These are phyloP conservation scores for Tiliacea aurago DNA, from an alignment of 2,888 invertebrate species.

Conservation along the genomic window DNA sequence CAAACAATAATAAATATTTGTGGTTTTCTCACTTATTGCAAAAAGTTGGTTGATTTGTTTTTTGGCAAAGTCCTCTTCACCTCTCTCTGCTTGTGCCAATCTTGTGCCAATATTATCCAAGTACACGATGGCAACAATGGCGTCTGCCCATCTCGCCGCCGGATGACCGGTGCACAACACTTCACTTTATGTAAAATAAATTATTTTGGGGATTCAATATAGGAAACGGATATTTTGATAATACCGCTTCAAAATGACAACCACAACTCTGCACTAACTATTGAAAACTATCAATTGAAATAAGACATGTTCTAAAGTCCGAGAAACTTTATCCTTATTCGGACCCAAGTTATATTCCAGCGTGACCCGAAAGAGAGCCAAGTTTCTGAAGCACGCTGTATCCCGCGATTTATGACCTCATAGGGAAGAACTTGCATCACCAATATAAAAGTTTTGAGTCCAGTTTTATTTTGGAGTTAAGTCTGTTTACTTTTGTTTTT, in stretches of 20 bases:
- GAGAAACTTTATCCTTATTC: conserved; percentile 46
- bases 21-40: not conserved
- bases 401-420: conserved; percentile 52
- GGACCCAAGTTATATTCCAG: conserved; percentile 37
- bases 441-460: conserved; percentile 53
- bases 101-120: not conserved
- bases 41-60: too few relatives aligned
- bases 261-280: conserved; percentile 25
- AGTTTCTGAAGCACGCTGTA: conserved; percentile 50
- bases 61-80: too few relatives aligned
- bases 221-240: not conserved
- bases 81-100: not conserved
- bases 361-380: conserved; percentile 48
- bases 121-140: not conserved
- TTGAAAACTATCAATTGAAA: conserved; percentile 46
- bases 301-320: conserved; percentile 43
- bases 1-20: not conserved
- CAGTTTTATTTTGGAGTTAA: conserved; percentile 14
- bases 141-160: too few relatives aligned
- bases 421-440: conserved; percentile 42
- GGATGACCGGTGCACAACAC: too few relatives aligned
- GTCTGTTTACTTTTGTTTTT: conserved; percentile 37
- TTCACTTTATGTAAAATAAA: not conserved
- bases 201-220: not conserved
- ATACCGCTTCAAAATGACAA: conserved; percentile 10